Percentiles rank a stretch among this genome's conserved stretches.
These are phyloP conservation scores for Diabrotica balteata DNA, from an alignment of 2,888 invertebrate species.

Conservation along the genomic window DNA sequence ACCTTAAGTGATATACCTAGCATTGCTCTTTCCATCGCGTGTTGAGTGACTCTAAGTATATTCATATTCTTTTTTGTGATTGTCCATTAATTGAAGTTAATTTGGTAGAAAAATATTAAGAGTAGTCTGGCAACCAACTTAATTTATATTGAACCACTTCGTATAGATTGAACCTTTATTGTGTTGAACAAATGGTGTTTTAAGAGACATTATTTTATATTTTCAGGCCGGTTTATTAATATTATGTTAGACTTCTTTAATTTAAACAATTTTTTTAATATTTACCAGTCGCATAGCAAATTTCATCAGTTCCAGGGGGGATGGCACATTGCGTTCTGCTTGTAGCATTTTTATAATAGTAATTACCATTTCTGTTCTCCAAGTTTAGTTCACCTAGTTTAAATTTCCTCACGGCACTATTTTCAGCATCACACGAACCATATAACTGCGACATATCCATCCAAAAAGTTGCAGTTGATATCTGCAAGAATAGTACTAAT, in stretches of 20 bases:
- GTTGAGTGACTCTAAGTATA: too few species aligned
- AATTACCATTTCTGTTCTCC: not conserved
- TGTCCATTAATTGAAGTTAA: too few species aligned
- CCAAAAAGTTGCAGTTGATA: not conserved
- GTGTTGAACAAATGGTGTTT: too few species aligned
- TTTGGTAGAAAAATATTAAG: too few species aligned
- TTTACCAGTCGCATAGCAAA: slow-evolving; percentile 1
- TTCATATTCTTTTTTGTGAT: too few species aligned
- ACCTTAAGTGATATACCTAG: too few species aligned
- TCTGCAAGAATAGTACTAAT: not conserved
- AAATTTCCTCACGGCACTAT: not conserved
- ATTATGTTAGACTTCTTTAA: not conserved
- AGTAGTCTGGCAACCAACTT: too few species aligned
- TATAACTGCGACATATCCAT: slow-evolving; percentile 4
- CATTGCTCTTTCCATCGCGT: too few species aligned
- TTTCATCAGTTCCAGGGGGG: not conserved
- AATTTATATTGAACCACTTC: too few species aligned
- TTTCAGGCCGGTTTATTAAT: not conserved
- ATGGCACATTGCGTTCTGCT: not conserved
- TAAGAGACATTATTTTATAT: too few species aligned
- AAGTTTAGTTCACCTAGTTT: not conserved
- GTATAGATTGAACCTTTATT: too few species aligned
- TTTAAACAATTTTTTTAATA: slow-evolving; percentile 18
- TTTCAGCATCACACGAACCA: not conserved
- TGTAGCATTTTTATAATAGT: not conserved